Evolutionary conservation across 2,888 invertebrate species (phyloP), one percentile per base, ranked within the genome.

Genomic region (Melangyna quadrimaculata): DNA sequence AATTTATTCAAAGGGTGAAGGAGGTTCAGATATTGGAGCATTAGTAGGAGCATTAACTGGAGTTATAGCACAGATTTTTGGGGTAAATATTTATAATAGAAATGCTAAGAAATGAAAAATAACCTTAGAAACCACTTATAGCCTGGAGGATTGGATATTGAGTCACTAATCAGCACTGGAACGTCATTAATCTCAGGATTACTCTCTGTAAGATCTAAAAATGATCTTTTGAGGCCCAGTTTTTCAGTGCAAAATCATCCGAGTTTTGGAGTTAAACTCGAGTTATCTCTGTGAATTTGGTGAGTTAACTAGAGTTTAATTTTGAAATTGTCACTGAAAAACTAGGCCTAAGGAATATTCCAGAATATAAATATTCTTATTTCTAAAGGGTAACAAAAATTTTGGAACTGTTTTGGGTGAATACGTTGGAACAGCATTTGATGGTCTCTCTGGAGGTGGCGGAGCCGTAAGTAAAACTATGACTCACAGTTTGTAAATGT

Each of bases 391-490:
- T 17, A 89, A 92, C 73, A 90, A 90, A 80, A 92, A 92, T 82
- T 92, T 92, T 77, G 92, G 92, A 27, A 89, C 89, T 3, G 92
- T 92, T 1, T 83, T 92, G 59, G 92, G 91, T 5, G 88, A 89
- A 40, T 92, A 92, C 84, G 89, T 92, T 74, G 92, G 91, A 57
- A 90, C 90, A 0, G 91, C 91, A 0, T 88, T 92, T 19, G 92
- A 92, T 87, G 92, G 92, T 0, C 88, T 92, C 1, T 91, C 92
- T 0, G 92, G 92, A 0, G 92, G 92, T 1, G 92, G 92, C 9
- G 92, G 92, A 79, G 92, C 92, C 69, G 92, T 92, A 89, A 87
- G 0, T 2, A 35, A 1, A 22, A 22, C 9, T 37, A 3, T 14
- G 1, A 19, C 12, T 12, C 1, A 6, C 7, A 12, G 2, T 37